Evolutionary conservation across 2,797 vertebrate species (phyloP), one percentile per base, ranked within the genome.

Genomic region (Propithecus perrieri): DNA sequence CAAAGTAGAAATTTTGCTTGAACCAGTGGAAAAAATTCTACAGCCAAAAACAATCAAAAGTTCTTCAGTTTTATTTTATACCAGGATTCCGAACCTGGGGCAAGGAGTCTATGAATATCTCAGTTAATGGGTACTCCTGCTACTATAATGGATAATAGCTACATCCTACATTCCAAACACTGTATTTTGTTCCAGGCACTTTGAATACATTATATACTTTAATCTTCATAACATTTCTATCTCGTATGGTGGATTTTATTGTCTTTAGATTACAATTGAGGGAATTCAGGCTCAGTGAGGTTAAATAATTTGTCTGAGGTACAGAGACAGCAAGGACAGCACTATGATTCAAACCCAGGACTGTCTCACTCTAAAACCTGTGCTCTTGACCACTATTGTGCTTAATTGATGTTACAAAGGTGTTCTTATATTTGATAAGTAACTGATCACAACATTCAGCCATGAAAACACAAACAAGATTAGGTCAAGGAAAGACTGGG

Each of bases 1-100:
- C 48, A 38, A 85, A 86, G 24, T 59, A 78, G 76, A 61, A 86
- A 96, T 94, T 90, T 89, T 71, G 69, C 43, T 95, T 95, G 79
- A 94, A 91, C 30, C 35, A 2, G 2, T 57, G 3, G 38, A 17
- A 74, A 2, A 10, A 94, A 96, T 59, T 43, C 0, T 85, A 33
- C 84, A 95, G 72, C 71, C 20, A 79, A 61, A 96, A 95, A 2
- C 12, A 95, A 93, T 22, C 0, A 50, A 17, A 97, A 94, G 22
- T 92, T 92, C 33, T 0, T 30, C 17, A 78, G 35, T 76, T 92
- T 91, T 63, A 92, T 72, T 90, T 65, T 80, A 41, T 0, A 61
- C 9, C 38, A 78, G 80, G 46, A 88, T 84, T 93, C 4, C 41
- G 94, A 75, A 90, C 35, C 11, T n/a, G 7, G 57, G 35, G 35